phyloP scores from a whole-genome alignment of 1,140 invertebrate species.

The Drosophila pruinosa region DNA sequence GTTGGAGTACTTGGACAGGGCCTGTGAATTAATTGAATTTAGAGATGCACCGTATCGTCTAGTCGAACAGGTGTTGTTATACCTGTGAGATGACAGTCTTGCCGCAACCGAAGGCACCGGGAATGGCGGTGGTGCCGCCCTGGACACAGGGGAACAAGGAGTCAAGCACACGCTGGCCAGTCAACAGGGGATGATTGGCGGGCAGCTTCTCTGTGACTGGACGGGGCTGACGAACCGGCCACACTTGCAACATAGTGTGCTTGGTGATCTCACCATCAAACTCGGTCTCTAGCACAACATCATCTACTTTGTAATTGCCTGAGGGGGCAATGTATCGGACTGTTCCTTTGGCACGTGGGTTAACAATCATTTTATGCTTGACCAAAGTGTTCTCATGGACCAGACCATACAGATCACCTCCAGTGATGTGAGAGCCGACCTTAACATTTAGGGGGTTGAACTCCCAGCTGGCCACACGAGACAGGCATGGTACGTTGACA shows the following conservation, averaged over 20 bases:
- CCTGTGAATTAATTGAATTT: slow-evolving; percentile 78
- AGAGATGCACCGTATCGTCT: too few relatives aligned
- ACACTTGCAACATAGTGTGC: slow-evolving; percentile 97
- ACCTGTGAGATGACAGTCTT: slow-evolving; percentile 96
- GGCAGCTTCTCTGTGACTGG: slow-evolving; percentile 99
- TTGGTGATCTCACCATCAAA: slow-evolving; percentile 98
- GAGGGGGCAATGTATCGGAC: slow-evolving; percentile 96
- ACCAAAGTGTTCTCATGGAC: slow-evolving; percentile 99
- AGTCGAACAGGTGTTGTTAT: neutral
- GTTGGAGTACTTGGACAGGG: slow-evolving; percentile 99
- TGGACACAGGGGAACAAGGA: slow-evolving; percentile 99
- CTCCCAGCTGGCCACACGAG: slow-evolving; percentile 93
- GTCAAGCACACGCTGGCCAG: slow-evolving; percentile 98
- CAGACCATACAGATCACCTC: slow-evolving; percentile 97
- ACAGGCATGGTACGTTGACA: slow-evolving; percentile 96
- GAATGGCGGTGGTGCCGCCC: slow-evolving; percentile 99
- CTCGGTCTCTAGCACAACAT: slow-evolving; percentile 97
- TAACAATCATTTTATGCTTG: slow-evolving; percentile 98
- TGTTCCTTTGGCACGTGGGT: slow-evolving; percentile 97
- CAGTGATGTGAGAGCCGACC: slow-evolving; percentile 97
- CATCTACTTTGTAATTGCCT: slow-evolving; percentile 98
- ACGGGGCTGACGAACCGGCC: slow-evolving; percentile 98
- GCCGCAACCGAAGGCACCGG: slow-evolving; percentile 95
- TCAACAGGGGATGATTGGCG: slow-evolving; percentile 98
- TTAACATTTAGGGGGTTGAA: slow-evolving; percentile 96